A percentile compares a stretch with the other conserved stretches of the same genome.
Conservation (phyloP, 1,140 invertebrate genomes). For the Branchinecta lynchi region DNA sequence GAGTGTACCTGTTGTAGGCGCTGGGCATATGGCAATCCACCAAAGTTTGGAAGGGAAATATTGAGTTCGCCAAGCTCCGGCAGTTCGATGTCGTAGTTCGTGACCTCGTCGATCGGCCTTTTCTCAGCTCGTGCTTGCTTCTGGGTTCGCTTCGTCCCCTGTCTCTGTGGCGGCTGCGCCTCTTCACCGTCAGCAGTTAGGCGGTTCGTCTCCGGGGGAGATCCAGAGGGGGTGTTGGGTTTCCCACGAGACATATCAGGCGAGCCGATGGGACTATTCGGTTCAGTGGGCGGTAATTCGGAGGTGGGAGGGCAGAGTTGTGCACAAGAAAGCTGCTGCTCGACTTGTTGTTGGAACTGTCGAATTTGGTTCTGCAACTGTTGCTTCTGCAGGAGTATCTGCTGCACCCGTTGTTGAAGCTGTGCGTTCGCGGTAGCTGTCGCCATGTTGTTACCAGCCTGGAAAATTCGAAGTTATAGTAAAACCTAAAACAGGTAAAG, state of each 20-base stretch:
- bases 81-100: constrained; percentile 12
- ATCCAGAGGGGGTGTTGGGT: not conserved
- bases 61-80: not conserved
- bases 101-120: constrained; percentile 16
- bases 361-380: constrained; percentile 26
- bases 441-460: constrained; percentile 7
- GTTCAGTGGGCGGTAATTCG: not conserved
- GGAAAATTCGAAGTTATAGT: not conserved
- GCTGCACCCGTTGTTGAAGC: constrained; percentile 27
- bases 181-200: not conserved
- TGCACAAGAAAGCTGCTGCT: constrained; percentile 22
- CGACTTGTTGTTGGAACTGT: constrained; percentile 25
- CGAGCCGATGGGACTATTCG: not conserved
- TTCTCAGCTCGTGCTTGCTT: constrained; percentile 14
- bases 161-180: not conserved
- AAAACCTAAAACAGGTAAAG: no score
- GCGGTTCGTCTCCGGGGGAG: not conserved
- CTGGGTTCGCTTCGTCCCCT: not conserved
- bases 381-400: constrained; percentile 26
- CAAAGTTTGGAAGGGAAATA: not conserved
- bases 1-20: not conserved
- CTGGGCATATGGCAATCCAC: constrained; percentile 1
- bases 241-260: not conserved
- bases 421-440: constrained; percentile 21
- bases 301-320: constrained; percentile 14